Evolutionary conservation across 2,113 vertebrate genomes (phyloP).

Genomic region (Pollachius pollachius): DNA sequence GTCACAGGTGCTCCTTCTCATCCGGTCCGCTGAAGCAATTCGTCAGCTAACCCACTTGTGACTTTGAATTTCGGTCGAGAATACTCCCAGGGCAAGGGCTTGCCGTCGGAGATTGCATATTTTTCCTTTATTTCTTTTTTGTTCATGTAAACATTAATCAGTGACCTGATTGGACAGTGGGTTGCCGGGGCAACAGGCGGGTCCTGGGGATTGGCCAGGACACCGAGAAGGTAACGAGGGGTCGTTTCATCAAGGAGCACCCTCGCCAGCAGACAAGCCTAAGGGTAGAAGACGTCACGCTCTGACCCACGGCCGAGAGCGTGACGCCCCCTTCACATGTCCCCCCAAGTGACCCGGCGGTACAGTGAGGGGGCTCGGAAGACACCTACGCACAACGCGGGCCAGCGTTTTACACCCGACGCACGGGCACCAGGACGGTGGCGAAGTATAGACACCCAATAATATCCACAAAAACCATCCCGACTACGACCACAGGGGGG

Average conservation of each 20-base stretch:
- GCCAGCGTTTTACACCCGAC: background rate
- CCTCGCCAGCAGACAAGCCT: slow-evolving; percentile 49
- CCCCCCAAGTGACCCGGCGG: slow-evolving; percentile 45
- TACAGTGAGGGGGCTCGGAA: slow-evolving; percentile 46
- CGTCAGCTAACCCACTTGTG: slow-evolving; percentile 46
- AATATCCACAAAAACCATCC: slow-evolving; percentile 63
- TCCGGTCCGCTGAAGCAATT: slow-evolving; percentile 41
- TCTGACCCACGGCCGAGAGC: slow-evolving; percentile 20
- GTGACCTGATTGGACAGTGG: slow-evolving; percentile 63
- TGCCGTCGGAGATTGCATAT: slow-evolving; percentile 73
- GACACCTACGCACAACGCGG: slow-evolving; percentile 48
- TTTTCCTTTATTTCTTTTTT: slow-evolving; percentile 38
- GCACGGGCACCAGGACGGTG: slow-evolving; percentile 61
- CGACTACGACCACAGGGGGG: slow-evolving; percentile 41
- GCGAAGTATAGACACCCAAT: slow-evolving; percentile 69
- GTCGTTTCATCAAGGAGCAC: slow-evolving; percentile 54
- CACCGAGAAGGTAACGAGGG: slow-evolving; percentile 22
- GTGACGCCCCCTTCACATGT: slow-evolving; percentile 50
- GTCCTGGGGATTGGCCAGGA: slow-evolving; percentile 52
- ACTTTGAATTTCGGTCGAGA: slow-evolving; percentile 34
- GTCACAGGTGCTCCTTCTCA: slow-evolving; percentile 65
- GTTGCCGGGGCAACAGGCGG: slow-evolving; percentile 47
- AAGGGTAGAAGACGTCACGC: slow-evolving; percentile 45
- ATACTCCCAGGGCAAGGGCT: slow-evolving; percentile 37
- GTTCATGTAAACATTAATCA: slow-evolving; percentile 67